Percentiles rank a stretch among this genome's conserved stretches.
Conservation (phyloP, 1,140 invertebrate species). For the Trachymyrmex cornetzi region DNA sequence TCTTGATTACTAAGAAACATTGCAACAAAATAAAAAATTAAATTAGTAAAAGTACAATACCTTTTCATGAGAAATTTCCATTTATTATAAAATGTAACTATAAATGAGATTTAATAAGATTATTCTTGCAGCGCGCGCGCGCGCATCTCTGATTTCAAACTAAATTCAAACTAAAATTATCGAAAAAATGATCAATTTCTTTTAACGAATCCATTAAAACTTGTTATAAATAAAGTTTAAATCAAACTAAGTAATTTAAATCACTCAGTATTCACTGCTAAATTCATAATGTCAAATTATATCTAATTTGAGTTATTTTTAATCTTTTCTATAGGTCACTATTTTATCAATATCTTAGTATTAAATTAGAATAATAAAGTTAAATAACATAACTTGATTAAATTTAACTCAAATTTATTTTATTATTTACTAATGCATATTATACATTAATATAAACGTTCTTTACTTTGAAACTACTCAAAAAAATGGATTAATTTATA, state of each 20-base stretch:
- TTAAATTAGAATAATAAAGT: too few species aligned
- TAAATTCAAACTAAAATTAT: conserved; percentile 1
- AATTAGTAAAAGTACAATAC: background rate
- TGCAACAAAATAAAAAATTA: background rate
- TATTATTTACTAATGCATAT: too few species aligned
- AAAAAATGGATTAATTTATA: too few species aligned
- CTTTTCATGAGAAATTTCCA: background rate
- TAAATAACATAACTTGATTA: too few species aligned
- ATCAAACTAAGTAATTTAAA: background rate
- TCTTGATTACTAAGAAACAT: background rate
- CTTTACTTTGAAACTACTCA: too few species aligned
- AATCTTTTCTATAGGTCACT: too few species aligned
- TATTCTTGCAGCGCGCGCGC: background rate
- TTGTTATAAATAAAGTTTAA: conserved; percentile 14
- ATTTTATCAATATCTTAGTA: too few species aligned
- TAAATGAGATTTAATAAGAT: background rate
- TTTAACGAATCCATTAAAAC: background rate
- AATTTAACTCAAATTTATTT: too few species aligned
- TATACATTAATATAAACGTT: too few species aligned
- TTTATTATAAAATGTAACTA: background rate
- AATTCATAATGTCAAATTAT: too few species aligned
- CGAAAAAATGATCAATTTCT: background rate
- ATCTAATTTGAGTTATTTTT: too few species aligned
- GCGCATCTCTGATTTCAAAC: background rate
- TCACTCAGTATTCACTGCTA: too few species aligned